Base-by-base conservation (phyloP, 2,888 invertebrate species). In the Acleris literana region DNA sequence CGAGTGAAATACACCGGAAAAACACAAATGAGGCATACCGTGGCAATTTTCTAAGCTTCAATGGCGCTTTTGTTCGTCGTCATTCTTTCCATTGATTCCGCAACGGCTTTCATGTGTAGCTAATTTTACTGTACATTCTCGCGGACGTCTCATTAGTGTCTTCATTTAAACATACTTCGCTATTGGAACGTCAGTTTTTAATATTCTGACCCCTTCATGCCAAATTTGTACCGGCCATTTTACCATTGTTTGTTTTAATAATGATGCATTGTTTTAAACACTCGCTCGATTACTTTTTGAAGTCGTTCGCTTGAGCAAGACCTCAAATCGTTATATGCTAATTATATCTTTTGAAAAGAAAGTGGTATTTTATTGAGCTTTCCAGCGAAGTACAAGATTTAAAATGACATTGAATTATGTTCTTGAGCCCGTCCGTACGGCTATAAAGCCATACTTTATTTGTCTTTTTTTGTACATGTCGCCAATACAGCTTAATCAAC, bases 61-160 rank as follows among this genome's bases (percentile, higher is more conserved):
- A 61, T 52, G 60, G 55, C 55, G 55, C 55, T 58, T 58, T 67
- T 63, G 57, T 54, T 51, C 46, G 25, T 51, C 25, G 29, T 68
- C 43, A 52, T 63, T 73, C 54, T 71, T 69, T 72, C 71, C 71
- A 76, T 79, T 74, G 71, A 73, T 79, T 82, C 77, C 70, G 70
- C 72, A 74, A 74, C 70, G 72, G 63, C 68, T 78, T 76, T 79
- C 74, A 74, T 74, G 74, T 76, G 73, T 73, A 69, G 73, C 83
- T 82, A 84, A 85, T 86, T 84, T 79, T 76, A 78, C 78, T 75
- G 75, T 76, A 74, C 76, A 78, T 83, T 82, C 80, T 78, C 77
- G 76, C 74, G 72, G 76, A 77, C 78, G 78, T 84, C 83, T 87
- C 85, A 88, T 88, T 88, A 88, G 82, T 81, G 85, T 84, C 83